Base-by-base conservation (phyloP, 2,113 vertebrate genomes). In the Crotalus tigris region DNA sequence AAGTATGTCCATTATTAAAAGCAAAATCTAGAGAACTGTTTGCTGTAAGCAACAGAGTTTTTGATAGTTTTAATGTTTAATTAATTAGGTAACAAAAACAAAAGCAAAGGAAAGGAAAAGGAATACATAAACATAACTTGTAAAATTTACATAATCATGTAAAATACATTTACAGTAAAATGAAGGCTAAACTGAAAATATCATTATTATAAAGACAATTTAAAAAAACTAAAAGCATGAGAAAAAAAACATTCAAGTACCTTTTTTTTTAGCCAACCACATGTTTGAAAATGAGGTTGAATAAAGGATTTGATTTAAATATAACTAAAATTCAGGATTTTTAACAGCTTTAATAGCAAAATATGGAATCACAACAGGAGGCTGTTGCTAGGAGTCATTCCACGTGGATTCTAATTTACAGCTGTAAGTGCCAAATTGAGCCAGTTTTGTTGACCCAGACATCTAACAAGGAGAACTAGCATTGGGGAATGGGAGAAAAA, bases 1-100 rank as follows among this genome's bases (percentile, higher is more conserved):
- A 94, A 88, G 89, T 96, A 55, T 95, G 46, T 46, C 57, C 21
- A 33, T 94, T 94, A 93, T 94, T 33, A 39, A 85, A 61, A 15
- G 51, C 54, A 39, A n/a, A 64, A 91, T 13, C 55, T 0, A 29
- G 26, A 53, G 29, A 88, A 92, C 49, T 85, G 51, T 29, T 89
- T 58, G 61, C 26, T 19, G 15, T 57, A 49, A 54, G 12, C 8
- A 89, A 85, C 17, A 23, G 44, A 39, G 12, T 24, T 57, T n/a
- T 17, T 29, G 75, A 54, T 19, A 8, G 33, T 39, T 81, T 33
- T 33, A 39, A 19, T 39, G 6, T 39, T 81, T 81, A 81, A 81
- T 81, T 39, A 81, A 39, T 33, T 81, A 81, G 69, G 33, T 19
- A 39, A 81, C n/a, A 81, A 39, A 81, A 17, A 17, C 33, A 19